These are phyloP conservation scores for Apolygus lucorum DNA, from an alignment of 1,140 invertebrate species.

Conservation along the genomic window DNA sequence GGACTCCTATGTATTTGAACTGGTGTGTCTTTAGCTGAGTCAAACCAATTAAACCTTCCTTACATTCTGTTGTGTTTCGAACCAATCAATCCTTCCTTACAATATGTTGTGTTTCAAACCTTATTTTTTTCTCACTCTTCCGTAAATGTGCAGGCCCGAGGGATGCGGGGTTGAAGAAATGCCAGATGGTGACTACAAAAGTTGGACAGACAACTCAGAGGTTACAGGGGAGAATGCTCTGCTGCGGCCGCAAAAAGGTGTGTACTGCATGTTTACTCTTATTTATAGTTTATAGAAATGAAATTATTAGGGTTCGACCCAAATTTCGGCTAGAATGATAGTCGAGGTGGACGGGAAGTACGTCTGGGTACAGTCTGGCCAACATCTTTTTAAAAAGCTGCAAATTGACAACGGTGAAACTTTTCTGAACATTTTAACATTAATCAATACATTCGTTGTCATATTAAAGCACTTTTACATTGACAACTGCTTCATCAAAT, in stretches of 20 bases:
- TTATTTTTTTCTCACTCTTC: not conserved
- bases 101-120: not conserved
- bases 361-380: too few species aligned
- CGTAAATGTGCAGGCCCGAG: not conserved
- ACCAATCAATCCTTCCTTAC: not conserved
- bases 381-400: too few species aligned
- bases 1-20: not conserved
- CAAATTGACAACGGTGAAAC: too few species aligned
- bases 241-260: constrained; percentile 38
- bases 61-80: not conserved
- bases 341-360: too few species aligned
- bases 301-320: too few species aligned
- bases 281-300: too few species aligned
- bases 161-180: constrained; percentile 7
- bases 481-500: too few species aligned
- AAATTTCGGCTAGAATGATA: too few species aligned
- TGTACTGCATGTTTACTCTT: too few species aligned
- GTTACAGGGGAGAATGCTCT: constrained; percentile 34
- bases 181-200: constrained; percentile 26
- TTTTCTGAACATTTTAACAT: too few species aligned
- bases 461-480: too few species aligned
- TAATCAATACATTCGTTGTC: too few species aligned
- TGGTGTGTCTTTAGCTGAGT: not conserved
- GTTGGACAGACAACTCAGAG: constrained; percentile 14
- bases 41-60: not conserved